Evolutionary conservation across 2,888 invertebrate species (phyloP).

Genomic region (Baronia brevicornis): DNA sequence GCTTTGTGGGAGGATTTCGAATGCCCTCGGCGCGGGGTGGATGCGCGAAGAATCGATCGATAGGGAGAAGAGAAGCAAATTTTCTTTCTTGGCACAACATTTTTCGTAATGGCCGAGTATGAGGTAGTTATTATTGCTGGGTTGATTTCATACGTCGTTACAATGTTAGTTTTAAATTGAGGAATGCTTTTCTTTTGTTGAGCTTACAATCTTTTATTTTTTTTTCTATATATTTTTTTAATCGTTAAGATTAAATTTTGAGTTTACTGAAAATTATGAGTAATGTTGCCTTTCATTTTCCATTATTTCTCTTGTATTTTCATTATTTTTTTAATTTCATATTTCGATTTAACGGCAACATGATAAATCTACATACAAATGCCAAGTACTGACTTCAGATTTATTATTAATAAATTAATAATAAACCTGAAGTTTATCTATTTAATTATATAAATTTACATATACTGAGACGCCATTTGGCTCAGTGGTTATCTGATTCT

Average conservation of each 20-base stretch:
- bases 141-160: slow-evolving; percentile 4
- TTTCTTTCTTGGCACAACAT: slow-evolving; percentile 21
- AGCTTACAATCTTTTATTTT: slow-evolving; percentile 20
- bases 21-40: slow-evolving; percentile 35
- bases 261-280: too few relatives aligned
- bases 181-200: not conserved
- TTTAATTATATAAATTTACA: too few relatives aligned
- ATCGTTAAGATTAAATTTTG: slow-evolving; percentile 9
- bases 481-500: too few relatives aligned
- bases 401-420: too few relatives aligned
- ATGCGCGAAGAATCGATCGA: slow-evolving; percentile 60
- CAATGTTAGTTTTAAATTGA: not conserved
- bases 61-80: slow-evolving; percentile 32
- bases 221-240: slow-evolving; percentile 9
- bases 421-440: too few relatives aligned
- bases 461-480: too few relatives aligned
- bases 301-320: too few relatives aligned
- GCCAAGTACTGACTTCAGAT: too few relatives aligned
- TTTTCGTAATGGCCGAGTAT: slow-evolving; percentile 13
- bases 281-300: too few relatives aligned
- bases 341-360: too few relatives aligned
- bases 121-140: slow-evolving; percentile 9
- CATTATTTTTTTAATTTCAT: too few relatives aligned
- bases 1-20: slow-evolving; percentile 27
- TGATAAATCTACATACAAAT: too few relatives aligned